Percentiles rank a stretch among this genome's conserved stretches.
Conservation (phyloP, 2,797 vertebrate species). For the Lepus oiostolus region DNA sequence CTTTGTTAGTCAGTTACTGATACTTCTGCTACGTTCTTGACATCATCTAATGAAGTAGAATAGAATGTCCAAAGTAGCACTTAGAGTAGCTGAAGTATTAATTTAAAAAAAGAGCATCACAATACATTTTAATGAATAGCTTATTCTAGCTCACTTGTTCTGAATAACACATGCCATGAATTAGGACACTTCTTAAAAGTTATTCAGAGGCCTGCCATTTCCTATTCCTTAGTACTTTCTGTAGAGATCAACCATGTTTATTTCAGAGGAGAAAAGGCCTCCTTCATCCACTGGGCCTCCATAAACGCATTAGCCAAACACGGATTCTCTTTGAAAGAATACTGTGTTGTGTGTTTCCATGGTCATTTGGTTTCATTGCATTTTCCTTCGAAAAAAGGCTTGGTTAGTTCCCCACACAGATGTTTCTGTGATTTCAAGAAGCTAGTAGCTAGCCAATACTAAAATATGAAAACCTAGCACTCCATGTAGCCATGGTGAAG, state of each 20-base stretch:
- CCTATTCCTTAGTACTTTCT: background rate
- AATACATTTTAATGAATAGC: slow-evolving; percentile 48
- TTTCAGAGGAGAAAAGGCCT: slow-evolving; percentile 19
- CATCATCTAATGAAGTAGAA: background rate
- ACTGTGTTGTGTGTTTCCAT: background rate
- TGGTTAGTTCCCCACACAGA: background rate
- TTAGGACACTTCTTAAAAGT: slow-evolving; percentile 2
- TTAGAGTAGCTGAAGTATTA: background rate
- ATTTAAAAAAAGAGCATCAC: background rate
- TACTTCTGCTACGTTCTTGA: slow-evolving; percentile 5
- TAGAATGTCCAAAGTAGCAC: background rate
- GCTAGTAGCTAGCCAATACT: background rate
- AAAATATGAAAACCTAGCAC: background rate
- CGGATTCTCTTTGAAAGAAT: background rate
- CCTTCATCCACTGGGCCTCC: background rate
- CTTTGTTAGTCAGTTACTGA: slow-evolving; percentile 10
- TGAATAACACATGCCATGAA: slow-evolving; percentile 16
- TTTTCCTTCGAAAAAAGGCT: slow-evolving; percentile 51
- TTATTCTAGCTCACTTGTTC: slow-evolving; percentile 32
- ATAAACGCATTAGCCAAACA: slow-evolving; percentile 44
- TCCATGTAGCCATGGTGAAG: background rate
- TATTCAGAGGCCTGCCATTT: background rate
- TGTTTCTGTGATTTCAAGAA: slow-evolving; percentile 2
- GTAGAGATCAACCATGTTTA: background rate
- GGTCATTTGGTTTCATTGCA: background rate